phyloP scores from a whole-genome alignment of 2,797 vertebrate genomes.

The Steatocranus sp. region DNA sequence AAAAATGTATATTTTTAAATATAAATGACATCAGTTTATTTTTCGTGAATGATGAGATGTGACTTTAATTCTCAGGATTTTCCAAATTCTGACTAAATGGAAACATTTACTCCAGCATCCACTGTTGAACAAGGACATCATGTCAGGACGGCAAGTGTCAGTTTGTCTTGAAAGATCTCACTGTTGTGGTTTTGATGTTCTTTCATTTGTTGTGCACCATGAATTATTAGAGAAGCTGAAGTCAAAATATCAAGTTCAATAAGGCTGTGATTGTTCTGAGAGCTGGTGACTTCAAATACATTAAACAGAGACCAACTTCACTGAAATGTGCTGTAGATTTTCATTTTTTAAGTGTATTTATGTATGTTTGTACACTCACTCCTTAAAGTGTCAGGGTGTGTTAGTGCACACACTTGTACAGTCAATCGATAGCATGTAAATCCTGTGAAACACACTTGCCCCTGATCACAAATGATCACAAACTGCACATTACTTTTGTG shows the following conservation, averaged over 20 bases:
- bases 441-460: fast-evolving
- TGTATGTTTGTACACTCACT: neutral
- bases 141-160: neutral
- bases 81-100: neutral
- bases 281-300: neutral
- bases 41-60: neutral
- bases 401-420: neutral
- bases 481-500: neutral
- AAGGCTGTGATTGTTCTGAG: neutral
- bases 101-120: neutral
- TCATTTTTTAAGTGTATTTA: neutral
- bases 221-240: neutral
- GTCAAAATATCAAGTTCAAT: neutral
- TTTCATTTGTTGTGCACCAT: neutral
- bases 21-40: constrained; percentile 5
- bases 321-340: neutral
- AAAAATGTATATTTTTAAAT: constrained; percentile 54
- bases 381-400: fast-evolving
- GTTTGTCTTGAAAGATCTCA: neutral
- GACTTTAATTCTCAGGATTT: constrained; percentile 36
- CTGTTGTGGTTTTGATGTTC: neutral
- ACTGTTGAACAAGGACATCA: neutral
- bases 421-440: neutral
- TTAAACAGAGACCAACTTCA: constrained; percentile 36
- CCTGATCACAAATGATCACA: neutral